Evolutionary conservation across 2,888 invertebrate species (phyloP).

Genomic region (Ectemnius cavifrons): DNA sequence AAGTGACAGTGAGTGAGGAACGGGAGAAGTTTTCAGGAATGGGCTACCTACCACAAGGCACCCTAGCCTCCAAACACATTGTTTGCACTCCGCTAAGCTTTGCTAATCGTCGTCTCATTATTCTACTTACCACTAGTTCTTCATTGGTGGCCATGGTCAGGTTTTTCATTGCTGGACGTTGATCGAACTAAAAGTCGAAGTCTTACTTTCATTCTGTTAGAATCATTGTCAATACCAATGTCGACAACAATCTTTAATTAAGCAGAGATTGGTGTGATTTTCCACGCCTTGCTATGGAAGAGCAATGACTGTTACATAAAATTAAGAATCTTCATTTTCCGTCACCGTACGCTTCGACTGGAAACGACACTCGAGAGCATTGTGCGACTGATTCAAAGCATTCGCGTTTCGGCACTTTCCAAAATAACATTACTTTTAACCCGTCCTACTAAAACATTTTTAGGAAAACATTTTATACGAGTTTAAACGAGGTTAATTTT

Average conservation of each 20-base stretch:
- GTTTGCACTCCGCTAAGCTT: conserved; percentile 86
- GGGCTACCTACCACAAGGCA: conserved; percentile 69
- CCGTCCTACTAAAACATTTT: conserved; percentile 67
- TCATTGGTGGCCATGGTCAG: conserved; percentile 61
- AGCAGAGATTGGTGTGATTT: conserved; percentile 65
- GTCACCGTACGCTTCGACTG: conserved; percentile 37
- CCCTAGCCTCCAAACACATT: conserved; percentile 92
- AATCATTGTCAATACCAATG: conserved; percentile 48
- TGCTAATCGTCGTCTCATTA: conserved; percentile 70
- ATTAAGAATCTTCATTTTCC: conserved; percentile 29
- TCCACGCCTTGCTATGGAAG: conserved; percentile 65
- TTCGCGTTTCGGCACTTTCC: conserved; percentile 42
- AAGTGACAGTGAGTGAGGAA: conserved; percentile 46
- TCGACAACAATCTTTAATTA: conserved; percentile 59
- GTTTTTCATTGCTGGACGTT: conserved; percentile 52
- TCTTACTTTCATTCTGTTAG: conserved; percentile 47
- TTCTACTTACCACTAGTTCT: conserved; percentile 67
- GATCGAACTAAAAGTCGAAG: conserved; percentile 39
- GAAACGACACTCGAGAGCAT: conserved; percentile 32
- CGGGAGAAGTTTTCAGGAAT: conserved; percentile 52
- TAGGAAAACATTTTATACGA: conserved; percentile 68
- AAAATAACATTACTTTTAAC: conserved; percentile 62
- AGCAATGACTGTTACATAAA: conserved; percentile 41
- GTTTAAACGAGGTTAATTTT: conserved; percentile 70
- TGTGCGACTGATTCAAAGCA: conserved; percentile 43